phyloP scores from a whole-genome alignment of 1,140 invertebrate species.

The Mamestra configurata region DNA sequence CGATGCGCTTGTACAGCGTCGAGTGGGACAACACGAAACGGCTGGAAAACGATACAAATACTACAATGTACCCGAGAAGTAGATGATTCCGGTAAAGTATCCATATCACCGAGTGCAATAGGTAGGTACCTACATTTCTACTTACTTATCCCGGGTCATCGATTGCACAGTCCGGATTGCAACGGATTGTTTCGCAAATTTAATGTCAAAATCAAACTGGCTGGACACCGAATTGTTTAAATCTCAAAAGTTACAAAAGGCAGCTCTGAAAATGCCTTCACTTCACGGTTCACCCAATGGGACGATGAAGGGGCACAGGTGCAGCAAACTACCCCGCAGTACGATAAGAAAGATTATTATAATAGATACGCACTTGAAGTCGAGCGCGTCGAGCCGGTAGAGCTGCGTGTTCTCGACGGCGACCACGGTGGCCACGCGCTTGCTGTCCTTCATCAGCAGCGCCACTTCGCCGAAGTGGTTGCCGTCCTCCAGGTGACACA shows the following conservation, averaged over 20 bases:
- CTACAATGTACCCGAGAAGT: neutral
- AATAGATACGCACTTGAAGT: constrained; percentile 82
- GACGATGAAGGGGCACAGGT: too few relatives aligned
- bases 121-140: too few relatives aligned
- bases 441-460: constrained; percentile 87
- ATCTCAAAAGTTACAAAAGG: neutral
- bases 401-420: constrained; percentile 89
- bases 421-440: constrained; percentile 85
- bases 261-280: too few relatives aligned
- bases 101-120: too few relatives aligned
- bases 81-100: too few relatives aligned
- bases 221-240: too few relatives aligned
- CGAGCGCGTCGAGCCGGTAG: constrained; percentile 80
- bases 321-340: too few relatives aligned
- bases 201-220: too few relatives aligned
- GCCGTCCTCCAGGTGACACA: constrained; percentile 88
- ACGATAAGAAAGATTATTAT: too few relatives aligned
- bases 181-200: neutral
- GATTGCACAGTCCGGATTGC: too few relatives aligned
- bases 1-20: constrained; percentile 54
- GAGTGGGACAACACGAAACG: constrained; percentile 47
- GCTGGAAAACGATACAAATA: constrained; percentile 37
- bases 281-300: too few relatives aligned
- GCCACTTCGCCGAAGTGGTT: constrained; percentile 88
- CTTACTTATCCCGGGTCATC: too few relatives aligned